Evolutionary conservation across 2,797 vertebrate species (phyloP), one percentile per base, ranked within the genome.

Genomic region (Menidia menidia): DNA sequence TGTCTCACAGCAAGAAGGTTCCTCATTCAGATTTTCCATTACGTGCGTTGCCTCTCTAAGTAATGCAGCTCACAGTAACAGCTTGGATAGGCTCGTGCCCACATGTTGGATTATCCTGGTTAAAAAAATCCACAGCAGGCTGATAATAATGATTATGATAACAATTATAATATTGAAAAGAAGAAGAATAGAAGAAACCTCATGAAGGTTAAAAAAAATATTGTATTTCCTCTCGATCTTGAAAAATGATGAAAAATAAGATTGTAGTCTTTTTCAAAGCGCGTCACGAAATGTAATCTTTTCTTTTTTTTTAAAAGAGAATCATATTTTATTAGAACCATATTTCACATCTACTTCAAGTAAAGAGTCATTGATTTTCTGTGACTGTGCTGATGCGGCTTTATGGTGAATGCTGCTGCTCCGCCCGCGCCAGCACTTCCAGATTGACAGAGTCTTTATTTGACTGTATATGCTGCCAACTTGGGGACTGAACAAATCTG

Each of bases 331-430:
- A 81, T 85, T 74, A 61, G 77, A 64, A 72, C 83, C 71, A 77
- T 73, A 85, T 83, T 85, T 86, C 68, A 79, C 70, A 66, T 84
- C 75, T 35, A 67, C 54, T 74, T 64, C 69, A 75, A 85, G 83
- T 82, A 75, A 78, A 90, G 68, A 71, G 67, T 53, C 81, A 88
- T 91, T 88, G 85, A 90, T 90, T 89, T 85, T 75, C 32, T 58
- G 64, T 2, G 42, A 52, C 52, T 73, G 35, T 55, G 62, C 73
- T 77, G 79, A 81, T 77, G 71, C 71, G 16, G 44, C 75, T 78
- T 80, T 80, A 76, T 66, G 62, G 72, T 42, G 68, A 80, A 78
- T 80, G 66, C 58, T 71, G 67, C 69, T 72, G 35, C 74, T 71
- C 55, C 25, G 33, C 69, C 64, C 71, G 44, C 70, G 77, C 79